Percentiles rank a stretch among this genome's conserved stretches.
phyloP scores from a whole-genome alignment of 1,140 invertebrate species.

The Megathymus violae region DNA sequence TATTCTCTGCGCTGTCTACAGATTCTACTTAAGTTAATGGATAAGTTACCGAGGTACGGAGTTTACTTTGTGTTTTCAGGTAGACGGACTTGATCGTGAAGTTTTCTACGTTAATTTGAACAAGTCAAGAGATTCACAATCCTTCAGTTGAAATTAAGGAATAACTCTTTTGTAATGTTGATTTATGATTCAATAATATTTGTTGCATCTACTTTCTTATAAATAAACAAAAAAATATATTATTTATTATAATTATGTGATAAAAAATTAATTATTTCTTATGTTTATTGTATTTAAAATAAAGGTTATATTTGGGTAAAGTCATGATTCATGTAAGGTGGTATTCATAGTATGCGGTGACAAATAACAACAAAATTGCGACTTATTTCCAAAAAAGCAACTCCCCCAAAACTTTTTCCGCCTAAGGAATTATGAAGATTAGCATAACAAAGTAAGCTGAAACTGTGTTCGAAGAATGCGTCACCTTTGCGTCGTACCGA shows the following conservation, averaged over 20 bases:
- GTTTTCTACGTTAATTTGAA: conserved; percentile 82
- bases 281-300: not conserved
- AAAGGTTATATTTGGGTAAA: conserved; percentile 22
- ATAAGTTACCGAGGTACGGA: conserved; percentile 80
- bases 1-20: conserved; percentile 77
- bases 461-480: conserved; percentile 74
- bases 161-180: conserved; percentile 42
- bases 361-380: conserved; percentile 79
- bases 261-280: not conserved
- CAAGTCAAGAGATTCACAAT: conserved; percentile 73
- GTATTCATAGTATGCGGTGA: conserved; percentile 45
- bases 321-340: conserved; percentile 36
- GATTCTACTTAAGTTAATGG: conserved; percentile 83
- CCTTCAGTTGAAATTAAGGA: conserved; percentile 62
- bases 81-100: conserved; percentile 81
- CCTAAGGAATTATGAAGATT: conserved; percentile 82
- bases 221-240: no score
- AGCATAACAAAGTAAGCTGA: conserved; percentile 82
- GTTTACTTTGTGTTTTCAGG: conserved; percentile 83
- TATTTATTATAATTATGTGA: not conserved
- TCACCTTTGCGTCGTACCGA: conserved; percentile 56
- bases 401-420: conserved; percentile 70
- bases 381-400: conserved; percentile 79
- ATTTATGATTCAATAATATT: conserved; percentile 23
- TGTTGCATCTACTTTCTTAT: not conserved